Conservation (phyloP, 2,797 vertebrate genomes). For the Anableps anableps region DNA sequence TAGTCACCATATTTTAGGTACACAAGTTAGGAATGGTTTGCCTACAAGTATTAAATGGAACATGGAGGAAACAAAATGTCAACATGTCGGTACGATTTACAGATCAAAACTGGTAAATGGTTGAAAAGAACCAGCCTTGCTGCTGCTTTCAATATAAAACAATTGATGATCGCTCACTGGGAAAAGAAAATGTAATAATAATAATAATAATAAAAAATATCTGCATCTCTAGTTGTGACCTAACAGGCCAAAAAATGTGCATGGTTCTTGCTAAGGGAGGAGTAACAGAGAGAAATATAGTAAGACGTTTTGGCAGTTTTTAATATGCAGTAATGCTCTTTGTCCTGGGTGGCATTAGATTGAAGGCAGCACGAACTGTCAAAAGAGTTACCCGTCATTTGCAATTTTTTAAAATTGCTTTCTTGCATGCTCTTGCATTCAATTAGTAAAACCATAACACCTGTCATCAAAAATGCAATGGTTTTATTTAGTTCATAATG, state of each 20-base stretch:
- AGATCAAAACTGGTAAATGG: neutral
- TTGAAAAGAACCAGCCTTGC: neutral
- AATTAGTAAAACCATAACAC: neutral
- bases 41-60: neutral
- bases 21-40: neutral
- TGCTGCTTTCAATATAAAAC: neutral
- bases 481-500: neutral
- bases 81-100: neutral
- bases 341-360: neutral
- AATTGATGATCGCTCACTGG: neutral
- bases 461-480: neutral
- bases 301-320: neutral
- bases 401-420: neutral
- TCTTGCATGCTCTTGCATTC: neutral
- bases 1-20: neutral
- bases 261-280: neutral
- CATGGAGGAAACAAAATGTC: neutral
- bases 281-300: neutral
- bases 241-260: neutral
- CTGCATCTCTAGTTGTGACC: neutral
- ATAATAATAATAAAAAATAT: too few relatives aligned
- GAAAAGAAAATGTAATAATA: neutral
- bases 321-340: neutral
- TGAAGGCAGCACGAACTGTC: neutral
- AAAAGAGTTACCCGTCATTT: neutral